Percentiles rank a stretch among this genome's conserved stretches.
These are phyloP conservation scores for Trypoxylus dichotomus DNA, from an alignment of 1,140 invertebrate species.

Conservation along the genomic window DNA sequence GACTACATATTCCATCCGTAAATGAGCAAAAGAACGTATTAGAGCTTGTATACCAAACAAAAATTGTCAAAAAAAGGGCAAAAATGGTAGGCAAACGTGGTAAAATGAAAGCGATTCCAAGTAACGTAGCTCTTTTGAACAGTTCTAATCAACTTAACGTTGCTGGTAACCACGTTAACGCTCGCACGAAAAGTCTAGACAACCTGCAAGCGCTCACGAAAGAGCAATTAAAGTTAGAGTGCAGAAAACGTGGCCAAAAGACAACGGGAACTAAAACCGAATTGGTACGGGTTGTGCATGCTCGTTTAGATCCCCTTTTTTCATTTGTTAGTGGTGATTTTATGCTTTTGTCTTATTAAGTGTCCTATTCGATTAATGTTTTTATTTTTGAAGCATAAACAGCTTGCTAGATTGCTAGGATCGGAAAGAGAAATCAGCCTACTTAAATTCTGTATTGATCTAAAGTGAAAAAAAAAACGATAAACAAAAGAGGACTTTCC, in stretches of 20 bases:
- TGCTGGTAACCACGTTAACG: not conserved
- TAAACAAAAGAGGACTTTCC: not conserved
- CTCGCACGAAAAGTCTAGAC: slow-evolving; percentile 43
- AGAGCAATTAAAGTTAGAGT: slow-evolving; percentile 63
- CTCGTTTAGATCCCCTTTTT: not conserved
- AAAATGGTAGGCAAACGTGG: slow-evolving; percentile 19
- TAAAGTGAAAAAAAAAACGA: not conserved
- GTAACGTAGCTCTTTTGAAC: not conserved
- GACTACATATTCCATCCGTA: not conserved
- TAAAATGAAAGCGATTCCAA: not conserved
- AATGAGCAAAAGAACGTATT: not conserved
- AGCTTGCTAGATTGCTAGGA: too few relatives aligned
- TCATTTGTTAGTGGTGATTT: not conserved
- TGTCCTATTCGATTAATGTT: too few relatives aligned
- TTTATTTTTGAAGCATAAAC: too few relatives aligned
- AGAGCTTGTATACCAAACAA: not conserved
- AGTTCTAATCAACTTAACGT: not conserved
- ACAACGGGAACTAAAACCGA: slow-evolving; percentile 64
- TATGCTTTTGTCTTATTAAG: too few relatives aligned
- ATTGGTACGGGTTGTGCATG: slow-evolving; percentile 56
- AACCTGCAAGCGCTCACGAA: slow-evolving; percentile 60
- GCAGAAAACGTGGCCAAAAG: slow-evolving; percentile 62
- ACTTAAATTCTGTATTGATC: too few relatives aligned
- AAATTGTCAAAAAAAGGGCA: not conserved
- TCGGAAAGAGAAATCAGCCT: too few relatives aligned